Base-by-base conservation (phyloP, 30 jellyfish, hydroid and myxozoan species). In the Mastigias papua region DNA sequence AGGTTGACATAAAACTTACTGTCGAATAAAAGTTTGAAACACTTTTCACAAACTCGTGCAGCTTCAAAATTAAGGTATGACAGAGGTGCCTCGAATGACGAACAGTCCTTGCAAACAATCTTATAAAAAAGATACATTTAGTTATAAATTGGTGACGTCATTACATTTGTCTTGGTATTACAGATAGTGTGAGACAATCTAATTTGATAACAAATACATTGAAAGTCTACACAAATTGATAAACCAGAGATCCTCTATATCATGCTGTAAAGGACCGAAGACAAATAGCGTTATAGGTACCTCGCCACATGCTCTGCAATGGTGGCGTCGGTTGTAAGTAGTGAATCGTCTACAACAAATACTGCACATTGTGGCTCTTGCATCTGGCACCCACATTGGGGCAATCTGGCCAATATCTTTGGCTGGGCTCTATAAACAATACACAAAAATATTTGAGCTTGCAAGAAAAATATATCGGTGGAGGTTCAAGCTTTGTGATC, bases 311-410 rank as follows among this genome's bases (percentile, higher is more conserved):
- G 97, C 99, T 22, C 99, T 46, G 72, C 99, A 94, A 72, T 94
- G 99, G 62, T 94, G 99, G 34, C 97, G 87, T 58, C 99, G 83
- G 34, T 94, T 94, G 81, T 89, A 89, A 2, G 91, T 81, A 0
- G 96, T 89, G 54, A 94, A 94, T 29, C 77, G 91, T 27, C 64
- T 69, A 10, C 97, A 76, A 62, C 99, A 94, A 21, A 73, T 50
- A 30, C 86, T 80, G 71, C 99, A 94, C 99, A 94, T 94, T 19
- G 99, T 94, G 8, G 91, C 99, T 15, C 99, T 96, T 69, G 93
- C 92, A 80, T 94, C 99, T 4, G 99, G 99, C 37, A 94, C 93
- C 99, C 99, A 94, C 22, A 88, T 90, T 2, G 99, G 99, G 7
- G 97, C 97, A n/a, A 86, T 89, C 11, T 48, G 73, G 11, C 99